phyloP scores from a whole-genome alignment of 1,140 invertebrate species.

The Chionoecetes opilio region DNA sequence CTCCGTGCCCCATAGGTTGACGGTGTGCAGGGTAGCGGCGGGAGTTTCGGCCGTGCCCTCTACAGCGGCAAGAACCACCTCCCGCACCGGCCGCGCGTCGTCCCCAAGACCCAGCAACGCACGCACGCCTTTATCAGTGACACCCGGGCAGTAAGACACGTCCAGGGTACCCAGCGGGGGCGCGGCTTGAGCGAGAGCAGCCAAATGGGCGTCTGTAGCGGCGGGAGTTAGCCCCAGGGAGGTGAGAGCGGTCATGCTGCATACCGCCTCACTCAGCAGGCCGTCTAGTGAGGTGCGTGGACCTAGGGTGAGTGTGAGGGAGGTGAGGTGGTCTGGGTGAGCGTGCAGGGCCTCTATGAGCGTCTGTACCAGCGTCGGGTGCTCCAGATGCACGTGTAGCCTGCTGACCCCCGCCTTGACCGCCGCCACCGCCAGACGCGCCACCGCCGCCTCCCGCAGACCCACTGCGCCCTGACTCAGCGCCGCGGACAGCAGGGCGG shows the following conservation, averaged over 20 bases:
- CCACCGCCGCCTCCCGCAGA: conserved; percentile 63
- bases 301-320: conserved; percentile 59
- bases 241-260: conserved; percentile 59
- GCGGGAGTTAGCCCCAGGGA: conserved; percentile 61
- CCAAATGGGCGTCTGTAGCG: conserved; percentile 61
- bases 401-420: conserved; percentile 62
- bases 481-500: conserved; percentile 60
- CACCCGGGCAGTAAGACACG: conserved; percentile 62
- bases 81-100: conserved; percentile 32
- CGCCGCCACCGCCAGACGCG: conserved; percentile 74
- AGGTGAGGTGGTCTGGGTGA: conserved; percentile 54
- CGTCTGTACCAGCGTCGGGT: conserved; percentile 63
- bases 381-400: conserved; percentile 68
- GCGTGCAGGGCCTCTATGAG: conserved; percentile 63
- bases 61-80: not conserved
- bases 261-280: conserved; percentile 23
- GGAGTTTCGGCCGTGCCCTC: not conserved
- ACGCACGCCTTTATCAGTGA: conserved; percentile 68
- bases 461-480: conserved; percentile 52
- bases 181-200: conserved; percentile 50
- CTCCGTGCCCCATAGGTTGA: conserved; percentile 71
- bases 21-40: conserved; percentile 43
- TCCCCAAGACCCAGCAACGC: conserved; percentile 52
- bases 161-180: conserved; percentile 58
- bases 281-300: conserved; percentile 51